Conservation (phyloP, 2,113 vertebrate species). For the Xenus cinereus region DNA sequence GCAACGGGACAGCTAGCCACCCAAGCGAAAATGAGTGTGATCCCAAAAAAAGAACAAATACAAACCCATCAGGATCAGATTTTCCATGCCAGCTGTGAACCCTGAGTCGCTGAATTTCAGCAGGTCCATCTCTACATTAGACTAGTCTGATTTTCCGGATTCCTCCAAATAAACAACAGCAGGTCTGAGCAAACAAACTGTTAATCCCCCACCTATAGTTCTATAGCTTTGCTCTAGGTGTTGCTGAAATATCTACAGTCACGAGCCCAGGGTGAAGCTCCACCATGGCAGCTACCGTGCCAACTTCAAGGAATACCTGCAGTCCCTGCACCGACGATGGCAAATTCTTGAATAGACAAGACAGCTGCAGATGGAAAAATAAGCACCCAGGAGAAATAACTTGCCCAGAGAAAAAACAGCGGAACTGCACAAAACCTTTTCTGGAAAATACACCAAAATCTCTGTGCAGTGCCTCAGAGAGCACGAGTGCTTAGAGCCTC, state of each 20-base stretch:
- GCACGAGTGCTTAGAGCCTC: neutral
- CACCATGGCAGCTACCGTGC: neutral
- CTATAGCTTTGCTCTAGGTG: neutral
- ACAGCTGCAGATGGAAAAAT: neutral
- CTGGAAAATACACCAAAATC: neutral
- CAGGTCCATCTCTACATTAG: neutral
- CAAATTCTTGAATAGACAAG: neutral
- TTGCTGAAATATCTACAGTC: neutral
- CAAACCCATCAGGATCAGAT: neutral
- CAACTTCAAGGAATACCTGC: neutral
- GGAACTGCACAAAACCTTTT: neutral
- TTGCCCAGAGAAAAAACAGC: neutral
- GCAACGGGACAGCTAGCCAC: neutral
- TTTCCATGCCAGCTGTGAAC: neutral
- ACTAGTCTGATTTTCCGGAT: neutral
- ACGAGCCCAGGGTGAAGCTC: neutral
- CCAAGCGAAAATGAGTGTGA: neutral
- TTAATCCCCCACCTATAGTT: neutral
- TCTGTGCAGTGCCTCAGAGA: neutral
- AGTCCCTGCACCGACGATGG: neutral
- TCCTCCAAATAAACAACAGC: neutral
- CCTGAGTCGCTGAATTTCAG: neutral
- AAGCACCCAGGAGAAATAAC: neutral
- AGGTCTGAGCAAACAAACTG: neutral
- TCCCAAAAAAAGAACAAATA: neutral